Conservation (phyloP, 2,797 vertebrate genomes). For the Chiloscyllium punctatum region DNA sequence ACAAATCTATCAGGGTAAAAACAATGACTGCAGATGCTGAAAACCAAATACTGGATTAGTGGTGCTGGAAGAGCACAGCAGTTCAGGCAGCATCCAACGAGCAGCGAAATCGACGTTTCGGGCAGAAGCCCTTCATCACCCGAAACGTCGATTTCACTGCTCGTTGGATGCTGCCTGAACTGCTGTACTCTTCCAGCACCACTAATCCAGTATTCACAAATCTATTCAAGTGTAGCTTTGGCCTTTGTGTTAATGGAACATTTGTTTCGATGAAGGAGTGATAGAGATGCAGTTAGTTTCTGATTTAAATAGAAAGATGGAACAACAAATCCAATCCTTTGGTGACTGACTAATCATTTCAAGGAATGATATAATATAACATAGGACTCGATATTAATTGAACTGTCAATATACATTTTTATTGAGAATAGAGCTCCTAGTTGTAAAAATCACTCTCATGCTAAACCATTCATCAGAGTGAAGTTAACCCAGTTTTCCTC, state of each 20-base stretch:
- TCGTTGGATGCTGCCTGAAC: no score
- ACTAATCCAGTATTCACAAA: no score
- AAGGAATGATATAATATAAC: not conserved
- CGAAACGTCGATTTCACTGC: no score
- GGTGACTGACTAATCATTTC: not conserved
- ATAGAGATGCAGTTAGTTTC: not conserved
- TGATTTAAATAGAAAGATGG: not conserved
- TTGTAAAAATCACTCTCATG: not conserved
- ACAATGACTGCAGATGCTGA: no score
- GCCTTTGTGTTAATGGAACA: not conserved
- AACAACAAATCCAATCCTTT: not conserved
- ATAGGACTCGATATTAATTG: not conserved
- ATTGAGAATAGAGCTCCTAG: not conserved
- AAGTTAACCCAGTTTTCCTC: no score
- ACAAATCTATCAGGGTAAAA: not conserved
- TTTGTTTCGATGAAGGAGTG: not conserved
- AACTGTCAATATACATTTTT: not conserved
- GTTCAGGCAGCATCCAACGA: no score
- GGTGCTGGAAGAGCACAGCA: no score
- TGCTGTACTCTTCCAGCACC: no score
- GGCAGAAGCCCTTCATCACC: no score
- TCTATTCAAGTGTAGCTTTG: not conserved
- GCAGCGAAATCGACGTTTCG: no score
- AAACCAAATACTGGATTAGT: no score
- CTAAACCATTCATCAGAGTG: no score